These are phyloP conservation scores for Boleophthalmus pectinirostris DNA, from an alignment of 2,113 vertebrate species.

Conservation along the genomic window DNA sequence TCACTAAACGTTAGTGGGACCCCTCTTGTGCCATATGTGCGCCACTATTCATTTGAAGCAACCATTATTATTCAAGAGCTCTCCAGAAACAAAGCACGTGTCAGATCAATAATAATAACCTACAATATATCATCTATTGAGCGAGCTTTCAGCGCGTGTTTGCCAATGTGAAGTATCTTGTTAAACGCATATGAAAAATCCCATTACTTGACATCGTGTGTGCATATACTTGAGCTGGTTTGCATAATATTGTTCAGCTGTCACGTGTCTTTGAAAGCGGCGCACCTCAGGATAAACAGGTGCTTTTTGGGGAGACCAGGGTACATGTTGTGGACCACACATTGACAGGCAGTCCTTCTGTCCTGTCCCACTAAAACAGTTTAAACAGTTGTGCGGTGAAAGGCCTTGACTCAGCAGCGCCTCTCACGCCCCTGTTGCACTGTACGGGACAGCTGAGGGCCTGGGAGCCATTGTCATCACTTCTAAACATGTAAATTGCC, in stretches of 20 bases:
- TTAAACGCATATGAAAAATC: constrained; percentile 15
- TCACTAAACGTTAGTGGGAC: constrained; percentile 27
- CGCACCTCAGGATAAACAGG: constrained; percentile 61
- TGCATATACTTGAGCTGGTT: constrained; percentile 22
- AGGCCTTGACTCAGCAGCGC: constrained; percentile 29
- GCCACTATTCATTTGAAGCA: background rate
- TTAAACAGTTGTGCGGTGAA: constrained; percentile 57
- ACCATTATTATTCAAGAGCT: background rate
- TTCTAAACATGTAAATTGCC: background rate
- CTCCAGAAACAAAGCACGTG: background rate
- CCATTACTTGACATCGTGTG: constrained; percentile 9
- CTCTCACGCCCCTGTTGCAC: background rate
- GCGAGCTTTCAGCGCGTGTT: background rate
- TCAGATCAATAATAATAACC: constrained; percentile 3
- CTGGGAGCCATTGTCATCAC: background rate
- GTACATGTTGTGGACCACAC: constrained; percentile 72
- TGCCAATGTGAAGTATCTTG: background rate
- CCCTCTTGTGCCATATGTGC: constrained; percentile 42
- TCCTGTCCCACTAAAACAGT: constrained; percentile 29
- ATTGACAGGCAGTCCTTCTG: constrained; percentile 22
- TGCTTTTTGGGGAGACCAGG: constrained; percentile 60
- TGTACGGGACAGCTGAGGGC: background rate
- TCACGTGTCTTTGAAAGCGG: constrained; percentile 29
- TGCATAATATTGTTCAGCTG: constrained; percentile 56
- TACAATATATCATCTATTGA: background rate